phyloP scores from a whole-genome alignment of 2,113 vertebrate species.

The Labeo rohita region DNA sequence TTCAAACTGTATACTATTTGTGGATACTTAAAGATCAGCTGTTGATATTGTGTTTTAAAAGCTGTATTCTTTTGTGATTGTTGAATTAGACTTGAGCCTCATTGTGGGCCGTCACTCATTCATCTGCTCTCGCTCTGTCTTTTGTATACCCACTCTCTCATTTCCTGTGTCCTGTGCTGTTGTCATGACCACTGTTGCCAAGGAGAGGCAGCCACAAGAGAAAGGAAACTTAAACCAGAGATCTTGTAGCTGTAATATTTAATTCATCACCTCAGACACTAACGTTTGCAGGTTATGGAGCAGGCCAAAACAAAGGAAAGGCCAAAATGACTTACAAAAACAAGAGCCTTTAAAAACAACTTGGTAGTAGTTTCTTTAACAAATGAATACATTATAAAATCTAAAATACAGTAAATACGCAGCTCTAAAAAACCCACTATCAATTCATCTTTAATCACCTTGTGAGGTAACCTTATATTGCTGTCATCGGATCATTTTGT shows the following conservation, averaged over 20 bases:
- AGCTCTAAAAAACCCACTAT: background rate
- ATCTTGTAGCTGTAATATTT: slow-evolving; percentile 75
- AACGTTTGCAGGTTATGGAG: slow-evolving; percentile 47
- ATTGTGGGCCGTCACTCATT: slow-evolving; percentile 42
- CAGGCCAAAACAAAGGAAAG: background rate
- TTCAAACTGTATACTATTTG: too few species aligned
- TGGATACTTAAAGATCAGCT: too few species aligned
- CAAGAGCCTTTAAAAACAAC: background rate
- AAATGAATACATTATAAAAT: background rate
- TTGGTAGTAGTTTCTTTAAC: background rate
- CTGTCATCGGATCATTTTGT: background rate
- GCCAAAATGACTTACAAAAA: background rate
- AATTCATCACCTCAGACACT: slow-evolving; percentile 71
- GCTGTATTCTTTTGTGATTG: background rate
- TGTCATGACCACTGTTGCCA: slow-evolving; percentile 77
- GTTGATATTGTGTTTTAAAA: background rate
- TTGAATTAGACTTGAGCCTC: background rate
- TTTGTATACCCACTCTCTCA: slow-evolving; percentile 62
- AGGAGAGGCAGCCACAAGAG: slow-evolving; percentile 64
- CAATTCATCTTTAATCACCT: background rate
- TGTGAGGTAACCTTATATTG: background rate
- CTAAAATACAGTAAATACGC: background rate
- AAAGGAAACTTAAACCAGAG: slow-evolving; percentile 73
- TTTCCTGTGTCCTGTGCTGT: slow-evolving; percentile 70
- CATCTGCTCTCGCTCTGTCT: slow-evolving; percentile 47